Percentiles rank a stretch among this genome's conserved stretches.
phyloP scores from a whole-genome alignment of 2,113 vertebrate species.

The Fregata magnificens region DNA sequence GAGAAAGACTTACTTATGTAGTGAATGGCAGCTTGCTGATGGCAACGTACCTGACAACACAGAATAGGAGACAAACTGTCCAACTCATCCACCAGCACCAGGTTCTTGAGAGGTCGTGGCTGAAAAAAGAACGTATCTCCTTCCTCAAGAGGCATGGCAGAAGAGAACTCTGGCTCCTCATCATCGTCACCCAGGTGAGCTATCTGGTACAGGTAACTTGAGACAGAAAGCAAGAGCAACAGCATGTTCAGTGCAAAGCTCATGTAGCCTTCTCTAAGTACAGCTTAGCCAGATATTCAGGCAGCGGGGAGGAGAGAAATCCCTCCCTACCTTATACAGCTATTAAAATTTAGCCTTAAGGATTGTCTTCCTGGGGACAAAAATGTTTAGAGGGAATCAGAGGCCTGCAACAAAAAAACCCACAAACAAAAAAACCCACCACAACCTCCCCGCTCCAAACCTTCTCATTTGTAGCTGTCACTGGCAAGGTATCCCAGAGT shows the following conservation, averaged over 20 bases:
- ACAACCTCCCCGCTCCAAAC: not conserved
- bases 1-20: not conserved
- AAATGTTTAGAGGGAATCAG: not conserved
- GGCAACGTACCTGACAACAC: constrained; percentile 85
- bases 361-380: not conserved
- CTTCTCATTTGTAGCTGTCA: not conserved
- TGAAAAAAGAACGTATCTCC: constrained; percentile 99
- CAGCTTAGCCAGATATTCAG: not conserved
- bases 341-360: not conserved
- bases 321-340: not conserved
- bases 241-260: not conserved
- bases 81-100: constrained; percentile 94
- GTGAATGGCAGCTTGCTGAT: not conserved
- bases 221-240: not conserved
- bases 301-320: not conserved
- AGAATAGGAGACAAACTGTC: constrained; percentile 97
- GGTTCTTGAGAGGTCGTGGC: constrained; percentile 93
- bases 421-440: not conserved
- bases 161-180: constrained; percentile 98
- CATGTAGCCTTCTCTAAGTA: not conserved
- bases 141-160: constrained; percentile 97
- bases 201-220: constrained; percentile 96
- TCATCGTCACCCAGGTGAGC: constrained; percentile 97
- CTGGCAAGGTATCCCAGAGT: not conserved
- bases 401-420: not conserved